Base-by-base conservation (phyloP, 2,888 invertebrate genomes). In the Vandiemenella viatica region DNA sequence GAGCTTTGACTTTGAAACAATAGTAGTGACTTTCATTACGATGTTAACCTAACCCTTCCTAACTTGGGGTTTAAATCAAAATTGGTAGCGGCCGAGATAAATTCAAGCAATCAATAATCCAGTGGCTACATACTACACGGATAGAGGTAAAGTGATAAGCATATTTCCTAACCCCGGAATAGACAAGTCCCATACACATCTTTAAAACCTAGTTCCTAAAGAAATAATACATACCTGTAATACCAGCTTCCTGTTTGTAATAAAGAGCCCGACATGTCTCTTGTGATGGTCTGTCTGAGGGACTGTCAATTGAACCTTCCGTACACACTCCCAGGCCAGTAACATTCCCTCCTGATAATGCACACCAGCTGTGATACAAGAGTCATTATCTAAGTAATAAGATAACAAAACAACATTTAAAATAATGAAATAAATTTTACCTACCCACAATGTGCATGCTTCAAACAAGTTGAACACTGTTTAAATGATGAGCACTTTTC, bases 381-480 rank as follows among this genome's bases (percentile, higher is more conserved):
- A 50, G 16, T 26, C 7, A 7, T 4, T 8, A 38, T 38, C 3
- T 3, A 38, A 38, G 15, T n/a, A 16, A 38, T 3, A 38, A 15
- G 15, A 6, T 16, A 38, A 2, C 2, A 38, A 16, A 38, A 38
- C 8, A 15, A 38, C 38, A 38, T 6, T 8, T n/a, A 38, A 3
- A 38, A 6, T 23, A 23, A 8, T 23, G 26, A 23, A 23, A 23
- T 8, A 23, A 6, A 23, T 10, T 8, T 23, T 23, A 32, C 42
- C 19, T 49, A 59, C 60, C 95, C 95, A 62, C 95, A 95, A 59
- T 89, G 85, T 0, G 90, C 86, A 59, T 88, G 84, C 55, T 81
- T 77, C 42, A 95, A 68, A 62, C 95, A 95, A 26, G 81, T 82
- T 0, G 86, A 80, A 60, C 95, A 95, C 61, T 90, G 87, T 5